A percentile compares a stretch with the other conserved stretches of the same genome.
phyloP scores from a whole-genome alignment of 2,113 vertebrate species.

The Monarcha castaneiventris region DNA sequence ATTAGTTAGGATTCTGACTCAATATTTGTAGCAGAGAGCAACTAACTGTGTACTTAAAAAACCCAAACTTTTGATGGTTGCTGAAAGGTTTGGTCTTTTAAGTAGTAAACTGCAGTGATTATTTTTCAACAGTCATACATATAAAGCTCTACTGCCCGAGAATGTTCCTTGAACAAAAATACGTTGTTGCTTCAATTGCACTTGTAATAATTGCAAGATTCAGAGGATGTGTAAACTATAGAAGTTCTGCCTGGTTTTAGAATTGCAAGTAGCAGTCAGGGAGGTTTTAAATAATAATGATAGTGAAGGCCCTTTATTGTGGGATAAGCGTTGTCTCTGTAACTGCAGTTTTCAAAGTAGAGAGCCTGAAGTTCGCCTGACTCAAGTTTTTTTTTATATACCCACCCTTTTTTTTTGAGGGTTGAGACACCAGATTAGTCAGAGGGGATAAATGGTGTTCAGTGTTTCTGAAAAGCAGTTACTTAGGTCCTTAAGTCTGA shows the following conservation, averaged over 20 bases:
- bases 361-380: neutral
- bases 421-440: neutral
- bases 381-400: neutral
- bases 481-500: neutral
- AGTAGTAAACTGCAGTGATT: neutral
- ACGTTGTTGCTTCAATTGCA: neutral
- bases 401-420: rapidly evolving
- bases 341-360: neutral
- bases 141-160: neutral
- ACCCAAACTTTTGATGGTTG: neutral
- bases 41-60: constrained; percentile 1
- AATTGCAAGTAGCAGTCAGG: neutral
- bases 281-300: neutral
- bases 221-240: neutral
- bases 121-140: neutral
- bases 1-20: constrained; percentile 44
- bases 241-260: neutral
- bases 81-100: neutral
- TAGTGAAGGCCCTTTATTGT: neutral
- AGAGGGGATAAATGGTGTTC: neutral
- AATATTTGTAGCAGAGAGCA: neutral
- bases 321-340: neutral
- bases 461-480: neutral
- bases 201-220: neutral
- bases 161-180: neutral